phyloP scores from a whole-genome alignment of 2,797 vertebrate species.

The Tragelaphus oryx region DNA sequence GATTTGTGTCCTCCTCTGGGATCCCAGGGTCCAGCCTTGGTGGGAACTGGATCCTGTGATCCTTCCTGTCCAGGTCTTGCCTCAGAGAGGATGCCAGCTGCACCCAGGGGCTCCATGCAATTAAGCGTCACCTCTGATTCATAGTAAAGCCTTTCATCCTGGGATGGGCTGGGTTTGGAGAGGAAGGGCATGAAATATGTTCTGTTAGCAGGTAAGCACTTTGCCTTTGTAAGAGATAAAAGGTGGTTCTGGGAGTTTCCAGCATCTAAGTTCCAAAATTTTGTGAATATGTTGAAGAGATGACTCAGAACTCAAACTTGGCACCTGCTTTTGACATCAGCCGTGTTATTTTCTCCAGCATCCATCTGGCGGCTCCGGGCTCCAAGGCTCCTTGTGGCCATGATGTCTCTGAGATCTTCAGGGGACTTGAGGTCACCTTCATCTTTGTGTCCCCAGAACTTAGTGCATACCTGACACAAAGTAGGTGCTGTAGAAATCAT shows the following conservation, averaged over 20 bases:
- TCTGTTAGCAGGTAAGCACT: background rate
- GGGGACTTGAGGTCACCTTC: background rate
- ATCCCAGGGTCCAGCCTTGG: background rate
- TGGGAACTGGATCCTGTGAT: background rate
- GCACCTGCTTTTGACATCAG: background rate
- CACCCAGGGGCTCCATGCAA: background rate
- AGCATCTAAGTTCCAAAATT: background rate
- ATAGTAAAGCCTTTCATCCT: background rate
- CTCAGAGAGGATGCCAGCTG: background rate
- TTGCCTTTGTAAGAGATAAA: background rate
- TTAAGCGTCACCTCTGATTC: background rate
- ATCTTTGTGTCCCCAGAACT: accelerated
- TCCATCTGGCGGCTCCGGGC: background rate
- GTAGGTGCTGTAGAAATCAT: background rate
- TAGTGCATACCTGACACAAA: accelerated
- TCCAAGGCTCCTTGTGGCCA: background rate
- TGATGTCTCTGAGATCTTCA: accelerated
- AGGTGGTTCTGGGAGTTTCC: background rate
- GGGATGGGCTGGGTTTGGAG: background rate
- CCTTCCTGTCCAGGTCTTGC: background rate
- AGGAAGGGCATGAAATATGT: background rate
- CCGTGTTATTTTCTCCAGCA: background rate
- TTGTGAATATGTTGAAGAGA: background rate
- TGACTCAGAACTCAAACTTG: conserved; percentile 8
- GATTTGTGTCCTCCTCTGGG: background rate